Evolutionary conservation across 2,113 vertebrate species (phyloP), one percentile per base, ranked within the genome.

Genomic region (Taurulus bubalis): DNA sequence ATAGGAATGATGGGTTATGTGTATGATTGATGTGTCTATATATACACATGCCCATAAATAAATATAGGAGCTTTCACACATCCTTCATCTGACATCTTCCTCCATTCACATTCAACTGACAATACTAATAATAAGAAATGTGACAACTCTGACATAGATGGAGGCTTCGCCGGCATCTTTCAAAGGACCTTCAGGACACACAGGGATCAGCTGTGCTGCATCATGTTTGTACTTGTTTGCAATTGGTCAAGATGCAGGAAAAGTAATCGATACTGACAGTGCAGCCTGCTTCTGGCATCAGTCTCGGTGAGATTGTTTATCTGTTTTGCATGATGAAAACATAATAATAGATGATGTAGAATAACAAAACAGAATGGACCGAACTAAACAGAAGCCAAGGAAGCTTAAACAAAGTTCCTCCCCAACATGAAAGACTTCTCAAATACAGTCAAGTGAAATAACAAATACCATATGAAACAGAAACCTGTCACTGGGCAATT

Each of bases 321-420:
- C 59, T 65, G 2, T 20, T 81, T 77, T 75, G 8, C 8, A 11
- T 14, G 30, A 76, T 82, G 18, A 77, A 77, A 18, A 65, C 15
- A 24, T 56, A 62, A 69, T 0, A 22, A 30, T 26, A 18, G 36
- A 63, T 58, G 58, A 34, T 16, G 71, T 36, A 18, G 16, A 69
- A 64, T 64, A 64, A 78, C 15, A 40, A 47, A 80, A 47, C 59
- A 30, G 59, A 45, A 47, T 28, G 8, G 15, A 76, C 22, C 3
- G 3, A 55, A 55, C 3, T 3, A 53, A n/a, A 62, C 20, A 10
- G 0, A 68, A 49, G 16, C 20, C 55, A 45, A 60, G 5, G 45
- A 71, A 24, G 28, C 7, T 63, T 18, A 66, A 73, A 77, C 20
- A 77, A 70, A 60, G 36, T 12, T 16, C 59, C 8, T 72, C 36